A percentile compares a stretch with the other conserved stretches of the same genome.
These are phyloP conservation scores for Sus scrofa DNA, from an alignment of 2,113 vertebrate species.

Conservation along the genomic window T2T-Sscrofa CM000816.6:16972001-16972500, in stretches of 20 bases:
- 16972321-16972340: conserved; percentile 9
- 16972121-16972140: background rate
- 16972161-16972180: background rate
- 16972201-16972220: background rate
- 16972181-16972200: background rate
- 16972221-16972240: conserved; percentile 52
- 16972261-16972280: background rate
- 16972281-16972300: background rate
- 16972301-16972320: too few species aligned
- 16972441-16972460: background rate
- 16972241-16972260: background rate
- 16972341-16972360: background rate
- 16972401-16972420: background rate
- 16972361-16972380: conserved; percentile 7
- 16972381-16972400: background rate
- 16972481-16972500: conserved; percentile 4
- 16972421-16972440: conserved; percentile 4
- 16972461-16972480: background rate
- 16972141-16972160: background rate
- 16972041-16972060: too few species aligned
- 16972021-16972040: too few species aligned
- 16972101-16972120: background rate
- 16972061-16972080: too few species aligned
- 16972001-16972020: too few species aligned
- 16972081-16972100: background rate